Conservation (phyloP, 2,113 vertebrate species). For the Microtus oregoni region DNA sequence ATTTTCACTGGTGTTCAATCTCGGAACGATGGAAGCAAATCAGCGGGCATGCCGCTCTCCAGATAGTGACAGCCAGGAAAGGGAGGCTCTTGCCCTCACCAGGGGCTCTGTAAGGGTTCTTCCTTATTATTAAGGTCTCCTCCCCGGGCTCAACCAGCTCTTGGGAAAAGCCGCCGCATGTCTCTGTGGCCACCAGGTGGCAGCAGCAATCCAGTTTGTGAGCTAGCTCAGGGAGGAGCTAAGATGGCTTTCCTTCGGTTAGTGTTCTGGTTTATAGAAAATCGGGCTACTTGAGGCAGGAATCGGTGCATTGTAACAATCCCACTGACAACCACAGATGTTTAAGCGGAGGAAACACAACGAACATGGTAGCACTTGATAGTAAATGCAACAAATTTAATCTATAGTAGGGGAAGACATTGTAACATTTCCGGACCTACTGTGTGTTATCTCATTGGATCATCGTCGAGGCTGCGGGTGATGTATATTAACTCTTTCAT, state of each 20-base stretch:
- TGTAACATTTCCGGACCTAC: background rate
- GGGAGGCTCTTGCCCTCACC: background rate
- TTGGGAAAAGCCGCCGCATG: background rate
- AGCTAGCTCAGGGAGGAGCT: background rate
- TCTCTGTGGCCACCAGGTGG: conserved; percentile 60
- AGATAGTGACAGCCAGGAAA: background rate
- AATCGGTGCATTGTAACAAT: conserved; percentile 5
- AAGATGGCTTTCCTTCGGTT: background rate
- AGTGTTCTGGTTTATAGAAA: background rate
- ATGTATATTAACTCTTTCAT: background rate
- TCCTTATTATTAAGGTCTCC: too few relatives aligned
- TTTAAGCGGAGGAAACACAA: conserved; percentile 18
- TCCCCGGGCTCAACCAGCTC: rapidly evolving
- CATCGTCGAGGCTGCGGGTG: background rate
- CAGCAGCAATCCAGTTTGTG: conserved; percentile 69
- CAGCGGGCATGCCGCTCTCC: background rate
- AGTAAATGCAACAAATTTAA: background rate
- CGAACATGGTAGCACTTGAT: background rate
- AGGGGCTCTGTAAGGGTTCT: background rate
- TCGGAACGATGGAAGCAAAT: background rate
- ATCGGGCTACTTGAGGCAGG: background rate
- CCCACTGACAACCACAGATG: background rate
- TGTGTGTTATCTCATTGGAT: background rate
- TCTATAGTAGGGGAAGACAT: background rate
- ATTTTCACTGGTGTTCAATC: background rate